Percentiles rank a stretch among this genome's conserved stretches.
These are phyloP conservation scores for Leptodirus hochenwartii DNA, from an alignment of 2,888 invertebrate species.

Conservation along the genomic window DNA sequence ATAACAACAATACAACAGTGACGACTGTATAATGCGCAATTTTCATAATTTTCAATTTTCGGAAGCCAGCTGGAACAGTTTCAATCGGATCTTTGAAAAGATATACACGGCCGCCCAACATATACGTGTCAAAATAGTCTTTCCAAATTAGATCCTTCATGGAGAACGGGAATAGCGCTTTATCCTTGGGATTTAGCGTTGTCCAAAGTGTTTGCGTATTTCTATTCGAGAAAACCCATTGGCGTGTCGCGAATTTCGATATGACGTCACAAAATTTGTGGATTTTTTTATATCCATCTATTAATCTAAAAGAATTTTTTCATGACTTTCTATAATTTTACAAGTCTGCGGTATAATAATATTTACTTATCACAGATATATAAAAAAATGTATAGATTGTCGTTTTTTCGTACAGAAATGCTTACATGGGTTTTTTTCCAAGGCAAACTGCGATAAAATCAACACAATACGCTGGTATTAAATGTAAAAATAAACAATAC, in stretches of 20 bases:
- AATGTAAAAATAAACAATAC: slow-evolving; percentile 43
- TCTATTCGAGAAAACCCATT: slow-evolving; percentile 49
- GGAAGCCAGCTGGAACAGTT: slow-evolving; percentile 5
- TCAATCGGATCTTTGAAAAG: slow-evolving; percentile 53
- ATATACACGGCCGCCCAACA: slow-evolving; percentile 56
- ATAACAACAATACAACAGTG: too few species aligned
- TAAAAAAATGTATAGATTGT: neutral
- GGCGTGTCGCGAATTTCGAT: slow-evolving; percentile 54
- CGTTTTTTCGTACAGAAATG: too few species aligned
- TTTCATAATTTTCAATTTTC: slow-evolving; percentile 1
- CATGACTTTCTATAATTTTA: neutral
- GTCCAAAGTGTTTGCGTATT: slow-evolving; percentile 39
- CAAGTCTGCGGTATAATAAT: neutral
- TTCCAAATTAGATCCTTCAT: slow-evolving; percentile 57
- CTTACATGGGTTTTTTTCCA: slow-evolving; percentile 42
- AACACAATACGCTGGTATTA: slow-evolving; percentile 42
- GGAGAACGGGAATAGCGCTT: slow-evolving; percentile 53
- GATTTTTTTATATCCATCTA: slow-evolving; percentile 61
- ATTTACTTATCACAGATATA: slow-evolving; percentile 4
- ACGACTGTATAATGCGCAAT: too few species aligned
- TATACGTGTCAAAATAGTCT: slow-evolving; percentile 46
- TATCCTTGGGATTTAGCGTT: slow-evolving; percentile 29
- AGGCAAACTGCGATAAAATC: slow-evolving; percentile 34
- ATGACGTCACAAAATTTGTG: slow-evolving; percentile 57
- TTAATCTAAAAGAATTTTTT: slow-evolving; percentile 37